A percentile compares a stretch with the other conserved stretches of the same genome.
phyloP scores from a whole-genome alignment of 2,888 invertebrate genomes.

The Diarsia brunnea region DNA sequence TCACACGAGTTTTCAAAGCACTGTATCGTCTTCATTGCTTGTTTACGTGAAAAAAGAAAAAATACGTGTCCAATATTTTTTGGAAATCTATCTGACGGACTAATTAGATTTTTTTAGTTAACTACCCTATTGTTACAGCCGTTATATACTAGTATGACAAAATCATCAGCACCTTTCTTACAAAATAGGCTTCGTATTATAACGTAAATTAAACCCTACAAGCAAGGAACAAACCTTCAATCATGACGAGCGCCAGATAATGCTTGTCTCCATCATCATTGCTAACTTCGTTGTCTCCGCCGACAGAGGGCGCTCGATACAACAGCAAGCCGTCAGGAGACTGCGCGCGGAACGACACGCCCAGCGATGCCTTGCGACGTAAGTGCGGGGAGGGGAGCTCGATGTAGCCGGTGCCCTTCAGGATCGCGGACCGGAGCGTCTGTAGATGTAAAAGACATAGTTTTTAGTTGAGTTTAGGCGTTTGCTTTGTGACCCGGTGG shows the following conservation, averaged over 20 bases:
- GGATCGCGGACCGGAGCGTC: slow-evolving; percentile 93
- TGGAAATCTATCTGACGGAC: too few relatives aligned
- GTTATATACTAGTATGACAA: too few relatives aligned
- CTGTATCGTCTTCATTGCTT: too few relatives aligned
- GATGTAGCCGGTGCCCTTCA: slow-evolving; percentile 95
- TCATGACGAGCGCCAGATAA: slow-evolving; percentile 78
- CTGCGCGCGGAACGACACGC: slow-evolving; percentile 94
- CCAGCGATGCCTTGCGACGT: slow-evolving; percentile 93
- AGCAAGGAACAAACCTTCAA: slow-evolving; percentile 73
- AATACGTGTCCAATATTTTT: too few relatives aligned
- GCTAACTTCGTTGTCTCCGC: slow-evolving; percentile 76
- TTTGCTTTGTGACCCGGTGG: too few relatives aligned
- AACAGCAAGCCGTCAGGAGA: slow-evolving; percentile 93
- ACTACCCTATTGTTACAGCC: too few relatives aligned
- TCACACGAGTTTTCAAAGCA: too few relatives aligned
- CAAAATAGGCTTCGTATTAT: too few relatives aligned
- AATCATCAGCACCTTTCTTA: too few relatives aligned
- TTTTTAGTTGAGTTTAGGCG: too few relatives aligned
- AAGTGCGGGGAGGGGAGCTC: slow-evolving; percentile 93
- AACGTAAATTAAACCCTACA: background rate
- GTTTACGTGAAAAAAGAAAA: too few relatives aligned
- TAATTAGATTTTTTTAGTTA: too few relatives aligned
- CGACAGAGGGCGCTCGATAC: slow-evolving; percentile 90
- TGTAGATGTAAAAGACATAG: slow-evolving; percentile 70
- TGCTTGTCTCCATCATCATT: slow-evolving; percentile 79